phyloP scores from a whole-genome alignment of 2,113 vertebrate species.

The Calidris pugnax region DNA sequence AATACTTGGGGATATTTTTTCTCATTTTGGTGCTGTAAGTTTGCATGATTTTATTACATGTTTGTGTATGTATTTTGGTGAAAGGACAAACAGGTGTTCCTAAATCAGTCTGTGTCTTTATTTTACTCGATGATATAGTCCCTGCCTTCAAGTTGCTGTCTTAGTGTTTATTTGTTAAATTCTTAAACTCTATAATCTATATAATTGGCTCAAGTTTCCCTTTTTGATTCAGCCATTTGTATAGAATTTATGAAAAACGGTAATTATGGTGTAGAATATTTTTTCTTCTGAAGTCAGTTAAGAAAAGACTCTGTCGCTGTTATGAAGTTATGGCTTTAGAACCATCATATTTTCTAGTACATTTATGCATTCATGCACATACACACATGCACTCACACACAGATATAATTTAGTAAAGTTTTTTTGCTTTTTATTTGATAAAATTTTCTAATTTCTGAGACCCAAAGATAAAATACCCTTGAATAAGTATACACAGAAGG shows the following conservation, averaged over 20 bases:
- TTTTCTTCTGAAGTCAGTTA: not conserved
- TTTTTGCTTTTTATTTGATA: not conserved
- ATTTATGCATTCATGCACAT: not conserved
- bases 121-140: not conserved
- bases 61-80: not conserved
- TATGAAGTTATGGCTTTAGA: not conserved
- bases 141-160: not conserved
- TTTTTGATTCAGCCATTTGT: not conserved
- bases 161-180: not conserved
- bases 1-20: not conserved
- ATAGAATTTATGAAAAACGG: not conserved
- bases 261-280: not conserved
- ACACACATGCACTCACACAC: not conserved
- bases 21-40: not conserved
- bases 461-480: not conserved
- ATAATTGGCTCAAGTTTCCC: not conserved
- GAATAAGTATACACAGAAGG: not conserved
- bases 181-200: not conserved
- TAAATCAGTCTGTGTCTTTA: not conserved
- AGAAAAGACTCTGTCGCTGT: not conserved
- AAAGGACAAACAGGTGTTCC: not conserved
- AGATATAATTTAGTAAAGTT: not conserved
- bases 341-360: not conserved
- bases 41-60: not conserved
- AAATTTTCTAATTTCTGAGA: not conserved